Evolutionary conservation across 2,888 invertebrate genomes (phyloP), one percentile per base, ranked within the genome.

Genomic region (Ecliptopera silaceata): DNA sequence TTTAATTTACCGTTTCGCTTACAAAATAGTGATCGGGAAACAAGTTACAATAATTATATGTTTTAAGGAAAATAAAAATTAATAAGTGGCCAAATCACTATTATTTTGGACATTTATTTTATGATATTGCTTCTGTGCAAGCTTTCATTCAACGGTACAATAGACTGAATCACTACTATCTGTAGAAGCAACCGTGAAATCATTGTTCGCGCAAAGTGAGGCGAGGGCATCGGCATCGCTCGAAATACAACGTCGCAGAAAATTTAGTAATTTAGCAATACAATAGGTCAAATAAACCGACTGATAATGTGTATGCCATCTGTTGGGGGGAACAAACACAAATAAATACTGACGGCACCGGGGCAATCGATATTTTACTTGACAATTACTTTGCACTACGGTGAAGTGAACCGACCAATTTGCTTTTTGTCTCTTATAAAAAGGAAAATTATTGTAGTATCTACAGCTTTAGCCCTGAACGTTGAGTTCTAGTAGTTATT

Each of bases 221-320:
- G 26, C 17, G 17, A 32, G n/a, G 26, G 44, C n/a, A n/a, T n/a
- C n/a, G 31, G 36, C 48, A 39, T 36, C 39, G 44, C 34, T 38
- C 43, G 36, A 38, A 36, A 17, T 13, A 32, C 29, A 36, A 47
- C 48, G 46, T 20, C 17, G 34, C 41, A 12, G 26, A 43, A 26
- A 29, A 36, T 43, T 26, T 36, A 51, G 12, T 20, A 50, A n/a
- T 43, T 13, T 4, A 12, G 10, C 18, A 32, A 31, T 34, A 47
- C 56, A 56, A 51, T 38, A 12, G 11, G 10, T 42, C 36, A 46
- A 46, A 56, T 56, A 47, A 51, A 43, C 20, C 10, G 29, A 46
- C 42, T 46, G 50, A 38, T 56, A 46, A 56, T 31, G 41, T 4
- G 0, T 11, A 41, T 29, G 49, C 45, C 56, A 50, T 56, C 49